Conservation (phyloP, 2,797 vertebrate genomes). For the Hippopotamyrus pictus region DNA sequence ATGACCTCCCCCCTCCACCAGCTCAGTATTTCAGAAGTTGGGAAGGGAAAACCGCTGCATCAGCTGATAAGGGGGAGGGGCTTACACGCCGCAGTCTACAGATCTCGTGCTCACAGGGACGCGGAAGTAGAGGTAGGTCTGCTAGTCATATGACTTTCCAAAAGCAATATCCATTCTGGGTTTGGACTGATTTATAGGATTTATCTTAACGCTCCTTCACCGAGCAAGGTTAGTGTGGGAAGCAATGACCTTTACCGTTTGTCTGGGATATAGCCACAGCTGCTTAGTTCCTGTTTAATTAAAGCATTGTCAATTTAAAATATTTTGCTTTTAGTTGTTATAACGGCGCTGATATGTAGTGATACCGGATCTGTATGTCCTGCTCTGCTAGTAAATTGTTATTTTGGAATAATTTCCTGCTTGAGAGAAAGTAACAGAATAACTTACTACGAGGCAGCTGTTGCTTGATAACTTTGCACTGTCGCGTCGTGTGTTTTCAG, state of each 20-base stretch:
- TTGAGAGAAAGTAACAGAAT: background rate
- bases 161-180: background rate
- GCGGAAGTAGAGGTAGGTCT: background rate
- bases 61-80: background rate
- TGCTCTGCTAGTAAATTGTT: background rate
- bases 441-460: background rate
- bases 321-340: background rate
- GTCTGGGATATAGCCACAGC: background rate
- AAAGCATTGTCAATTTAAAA: background rate
- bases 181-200: background rate
- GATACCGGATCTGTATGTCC: background rate
- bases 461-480: background rate
- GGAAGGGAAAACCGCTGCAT: background rate
- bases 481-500: conserved; percentile 20
- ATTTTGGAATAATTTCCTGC: background rate
- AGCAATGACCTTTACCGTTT: background rate
- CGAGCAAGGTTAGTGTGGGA: background rate
- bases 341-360: background rate
- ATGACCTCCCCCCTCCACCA: background rate
- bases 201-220: too few species aligned
- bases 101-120: background rate
- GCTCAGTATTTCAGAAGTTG: background rate
- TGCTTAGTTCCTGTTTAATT: background rate
- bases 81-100: background rate
- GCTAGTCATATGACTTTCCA: background rate